These are phyloP conservation scores for Equus przewalskii DNA, from an alignment of 2,113 vertebrate genomes.

Conservation along the genomic window DNA sequence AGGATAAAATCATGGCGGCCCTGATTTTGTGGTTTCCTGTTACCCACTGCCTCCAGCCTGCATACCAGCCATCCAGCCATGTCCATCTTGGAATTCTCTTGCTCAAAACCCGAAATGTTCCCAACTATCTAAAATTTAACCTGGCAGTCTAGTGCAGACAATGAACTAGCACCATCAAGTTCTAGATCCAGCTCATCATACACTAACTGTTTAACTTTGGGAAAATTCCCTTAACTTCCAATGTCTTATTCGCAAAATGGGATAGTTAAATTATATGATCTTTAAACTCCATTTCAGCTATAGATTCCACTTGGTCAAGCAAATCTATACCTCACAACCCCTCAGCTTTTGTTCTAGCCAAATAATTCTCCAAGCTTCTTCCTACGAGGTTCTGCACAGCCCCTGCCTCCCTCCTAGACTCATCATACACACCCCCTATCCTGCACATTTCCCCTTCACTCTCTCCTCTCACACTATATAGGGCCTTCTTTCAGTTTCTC, in stretches of 20 bases:
- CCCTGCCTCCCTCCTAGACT: not conserved
- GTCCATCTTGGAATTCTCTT: not conserved
- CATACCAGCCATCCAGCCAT: not conserved
- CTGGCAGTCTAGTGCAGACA: not conserved
- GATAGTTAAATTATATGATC: not conserved
- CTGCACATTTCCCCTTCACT: not conserved
- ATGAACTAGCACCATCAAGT: not conserved
- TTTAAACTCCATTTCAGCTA: conserved; percentile 2
- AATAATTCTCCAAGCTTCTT: not conserved
- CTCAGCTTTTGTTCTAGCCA: not conserved
- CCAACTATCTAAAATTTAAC: not conserved
- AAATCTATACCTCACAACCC: not conserved
- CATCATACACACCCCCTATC: not conserved
- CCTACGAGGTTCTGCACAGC: not conserved
- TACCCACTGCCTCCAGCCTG: not conserved
- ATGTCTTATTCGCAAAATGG: not conserved
- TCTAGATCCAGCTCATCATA: not conserved
- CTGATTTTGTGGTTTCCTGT: not conserved
- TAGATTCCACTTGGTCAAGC: not conserved
- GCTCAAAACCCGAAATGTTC: not conserved
- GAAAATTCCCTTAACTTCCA: not conserved
- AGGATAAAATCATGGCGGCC: not conserved
- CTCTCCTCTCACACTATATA: not conserved
- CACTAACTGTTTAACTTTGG: not conserved
- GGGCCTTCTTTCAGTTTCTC: not conserved